Evolutionary conservation across 1,140 invertebrate genomes (phyloP), one percentile per base, ranked within the genome.

Genomic region (Drosophila cardini): DNA sequence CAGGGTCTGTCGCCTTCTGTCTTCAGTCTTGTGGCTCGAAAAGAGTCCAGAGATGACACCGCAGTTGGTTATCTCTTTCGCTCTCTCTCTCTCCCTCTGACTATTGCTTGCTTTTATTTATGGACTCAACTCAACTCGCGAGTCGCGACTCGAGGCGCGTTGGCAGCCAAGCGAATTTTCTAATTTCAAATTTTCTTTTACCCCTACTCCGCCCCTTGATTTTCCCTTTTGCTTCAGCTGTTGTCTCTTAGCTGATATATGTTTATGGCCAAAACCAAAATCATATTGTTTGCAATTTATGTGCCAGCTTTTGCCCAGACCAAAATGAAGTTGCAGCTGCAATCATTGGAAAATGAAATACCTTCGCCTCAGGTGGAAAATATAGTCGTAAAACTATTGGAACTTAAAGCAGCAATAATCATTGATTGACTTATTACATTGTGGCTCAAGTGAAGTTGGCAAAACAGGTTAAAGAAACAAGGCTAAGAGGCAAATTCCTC

Each of bases 71-170:
- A 57, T 53, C 42, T 50, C 15, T 30, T 55, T 60, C 30, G 50
- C 15, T 11, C 60, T 45, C 40, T 50, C 60, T 58, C 84, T 89
- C 78, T 89, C 70, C 89, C 87, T 89, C 53, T 76, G 63, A 87
- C 21, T 87, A 87, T 87, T 87, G 83, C 84, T 72, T 76, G 86
- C 43, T 86, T 87, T 87, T 87, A 87, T 87, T 87, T 87, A 87
- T 87, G 83, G 83, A 87, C 84, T 56, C 83, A 56, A 82, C 79
- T 85, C 78, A 63, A 82, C 77, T 77, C 69, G 57, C 79, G 21
- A 26, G 21, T 26, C 45, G 52, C 74, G 50, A 76, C 61, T 45
- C 77, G 38, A 72, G 15, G 78, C 48, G 53, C 68, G 67, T 60
- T 52, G 60, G 60, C 67, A 75, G 72, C 69, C 70, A 79, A 82